These are phyloP conservation scores for Andrena dorsata DNA, from an alignment of 2,888 invertebrate genomes.

Conservation along the genomic window DNA sequence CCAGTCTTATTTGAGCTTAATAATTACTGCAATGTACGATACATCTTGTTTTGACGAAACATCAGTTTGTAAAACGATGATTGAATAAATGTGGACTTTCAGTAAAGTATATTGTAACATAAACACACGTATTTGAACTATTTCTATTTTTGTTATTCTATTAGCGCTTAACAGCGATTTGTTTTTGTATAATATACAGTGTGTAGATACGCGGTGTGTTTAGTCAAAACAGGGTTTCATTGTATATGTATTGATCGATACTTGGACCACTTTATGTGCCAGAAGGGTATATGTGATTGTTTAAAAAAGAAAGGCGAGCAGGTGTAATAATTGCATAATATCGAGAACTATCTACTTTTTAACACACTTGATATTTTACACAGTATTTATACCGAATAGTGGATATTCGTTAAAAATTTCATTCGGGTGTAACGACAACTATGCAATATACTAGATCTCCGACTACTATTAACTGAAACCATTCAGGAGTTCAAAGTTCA, in stretches of 20 bases:
- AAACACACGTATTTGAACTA: not conserved
- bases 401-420: not conserved
- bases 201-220: not conserved
- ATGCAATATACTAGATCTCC: not conserved
- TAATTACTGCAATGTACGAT: constrained; percentile 36
- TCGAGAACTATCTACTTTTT: not conserved
- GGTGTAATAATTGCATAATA: constrained; percentile 9
- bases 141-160: not conserved
- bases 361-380: not conserved
- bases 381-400: not conserved
- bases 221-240: constrained; percentile 48
- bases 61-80: not conserved
- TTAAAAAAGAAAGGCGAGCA: constrained; percentile 14
- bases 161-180: not conserved
- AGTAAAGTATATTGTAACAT: not conserved
- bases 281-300: constrained; percentile 12
- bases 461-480: not conserved
- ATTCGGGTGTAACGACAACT: not conserved
- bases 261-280: constrained; percentile 54
- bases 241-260: constrained; percentile 20
- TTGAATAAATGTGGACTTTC: not conserved
- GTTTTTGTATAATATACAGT: not conserved
- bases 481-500: not conserved
- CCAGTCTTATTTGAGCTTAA: constrained; percentile 39
- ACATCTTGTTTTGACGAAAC: constrained; percentile 43